These are phyloP conservation scores for Sceloporus undulatus DNA, from an alignment of 2,113 vertebrate genomes.

Conservation along the genomic window DNA sequence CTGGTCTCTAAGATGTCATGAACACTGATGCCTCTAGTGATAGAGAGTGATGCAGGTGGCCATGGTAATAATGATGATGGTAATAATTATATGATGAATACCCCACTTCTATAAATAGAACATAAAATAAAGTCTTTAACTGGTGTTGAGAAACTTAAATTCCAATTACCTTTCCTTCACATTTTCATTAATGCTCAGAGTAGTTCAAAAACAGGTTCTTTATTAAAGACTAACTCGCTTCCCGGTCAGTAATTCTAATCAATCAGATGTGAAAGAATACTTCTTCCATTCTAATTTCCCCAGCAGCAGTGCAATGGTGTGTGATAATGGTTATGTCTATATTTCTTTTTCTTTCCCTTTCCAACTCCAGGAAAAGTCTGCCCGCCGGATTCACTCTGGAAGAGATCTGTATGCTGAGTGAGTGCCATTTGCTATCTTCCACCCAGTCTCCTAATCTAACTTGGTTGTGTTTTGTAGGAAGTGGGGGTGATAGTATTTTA, in stretches of 20 bases:
- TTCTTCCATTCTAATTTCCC: not conserved
- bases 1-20: too few species aligned
- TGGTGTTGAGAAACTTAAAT: too few species aligned
- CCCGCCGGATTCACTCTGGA: constrained; percentile 90
- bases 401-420: constrained; percentile 94
- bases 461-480: not conserved
- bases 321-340: not conserved
- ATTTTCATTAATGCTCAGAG: too few species aligned
- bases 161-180: too few species aligned
- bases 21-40: too few species aligned
- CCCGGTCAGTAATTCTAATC: not conserved
- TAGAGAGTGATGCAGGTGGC: too few species aligned
- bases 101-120: too few species aligned
- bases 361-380: constrained; percentile 88
- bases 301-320: not conserved
- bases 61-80: too few species aligned
- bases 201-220: too few species aligned
- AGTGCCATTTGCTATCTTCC: constrained; percentile 69
- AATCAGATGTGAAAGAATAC: not conserved
- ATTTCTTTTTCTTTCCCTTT: constrained; percentile 6
- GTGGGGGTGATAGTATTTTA: constrained; percentile 21
- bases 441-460: not conserved
- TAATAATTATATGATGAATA: too few species aligned
- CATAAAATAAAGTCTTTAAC: too few species aligned
- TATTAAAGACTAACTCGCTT: too few species aligned